These are phyloP conservation scores for Serrognathus titanus DNA, from an alignment of 2,888 invertebrate genomes.

Conservation along the genomic window DNA sequence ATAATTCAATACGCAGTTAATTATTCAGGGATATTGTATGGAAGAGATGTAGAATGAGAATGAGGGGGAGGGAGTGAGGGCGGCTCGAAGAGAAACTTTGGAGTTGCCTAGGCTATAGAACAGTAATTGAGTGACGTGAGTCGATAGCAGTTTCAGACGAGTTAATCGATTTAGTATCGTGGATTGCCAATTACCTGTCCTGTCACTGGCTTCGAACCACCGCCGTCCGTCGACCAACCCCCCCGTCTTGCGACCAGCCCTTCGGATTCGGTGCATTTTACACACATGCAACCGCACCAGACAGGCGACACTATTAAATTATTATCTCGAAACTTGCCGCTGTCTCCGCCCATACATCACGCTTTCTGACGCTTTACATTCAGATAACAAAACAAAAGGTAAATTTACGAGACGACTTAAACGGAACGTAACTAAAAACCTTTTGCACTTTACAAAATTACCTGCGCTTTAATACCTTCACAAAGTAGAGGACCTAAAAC, in stretches of 20 bases:
- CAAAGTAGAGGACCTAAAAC: no score
- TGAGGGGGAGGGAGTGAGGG: background rate
- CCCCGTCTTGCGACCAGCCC: background rate
- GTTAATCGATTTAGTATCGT: conserved; percentile 40
- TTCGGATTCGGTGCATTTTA: conserved; percentile 1
- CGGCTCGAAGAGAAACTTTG: conserved; percentile 2
- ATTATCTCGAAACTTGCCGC: background rate
- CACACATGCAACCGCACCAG: conserved; percentile 7
- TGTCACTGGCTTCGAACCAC: conserved; percentile 24
- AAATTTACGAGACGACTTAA: no score
- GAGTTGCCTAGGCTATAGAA: conserved; percentile 1
- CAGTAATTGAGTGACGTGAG: conserved; percentile 26
- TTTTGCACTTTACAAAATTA: no score
- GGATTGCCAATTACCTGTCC: conserved; percentile 40
- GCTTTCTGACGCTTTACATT: no score
- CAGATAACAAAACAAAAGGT: no score
- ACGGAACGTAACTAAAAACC: no score
- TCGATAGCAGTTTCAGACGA: conserved; percentile 23
- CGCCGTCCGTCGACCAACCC: background rate
- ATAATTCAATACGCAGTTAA: no score
- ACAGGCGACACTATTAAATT: conserved; percentile 12
- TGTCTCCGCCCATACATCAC: no score
- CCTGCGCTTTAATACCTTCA: no score
- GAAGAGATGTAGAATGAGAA: no score
- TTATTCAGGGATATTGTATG: no score